Base-by-base conservation (phyloP, 2,797 vertebrate genomes). In the Pogonophryne albipinna region DNA sequence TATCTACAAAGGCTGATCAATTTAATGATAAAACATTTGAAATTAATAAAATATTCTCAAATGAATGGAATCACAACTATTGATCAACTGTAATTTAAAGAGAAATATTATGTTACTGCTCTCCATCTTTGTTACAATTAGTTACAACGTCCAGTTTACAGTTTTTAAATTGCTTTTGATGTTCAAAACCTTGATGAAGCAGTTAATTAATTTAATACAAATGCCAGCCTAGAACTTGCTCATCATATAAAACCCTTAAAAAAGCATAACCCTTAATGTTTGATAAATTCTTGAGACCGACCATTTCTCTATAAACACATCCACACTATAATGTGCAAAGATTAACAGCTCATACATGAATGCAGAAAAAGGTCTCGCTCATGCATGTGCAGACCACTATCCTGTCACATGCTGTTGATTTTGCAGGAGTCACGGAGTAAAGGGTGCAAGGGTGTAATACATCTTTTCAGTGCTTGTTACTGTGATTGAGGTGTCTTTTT, bases 401-500 rank as follows among this genome's bases (percentile, higher is more conserved):
- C 16, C 44, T 41, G 78, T 69, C 56, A 15, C 31, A 58, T 17
- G 70, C 69, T 76, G 76, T 71, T 79, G 67, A 80, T 70, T 38
- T 66, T 62, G 55, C 27, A 66, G 51, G 77, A 81, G 66, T 83
- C 71, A 55, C 52, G 44, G 17, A 42, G 27, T 47, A 85, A 71
- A 76, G 55, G 42, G 34, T 55, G 53, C 83, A 71, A 76, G 55
- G 42, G 27, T 55, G 57, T 23, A 64, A 83, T 86, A 80, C 83
- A 85, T 86, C 58, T 76, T 61, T 74, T 46, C 49, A 19, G 51
- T 61, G 67, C 61, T 52, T 60, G 17, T 57, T 58, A 19, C 61
- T 42, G 68, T 77, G 78, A 81, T 75, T 74, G 74, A 85, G 78
- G 45, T 57, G 61, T 76, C 52, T 60, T 74, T 63, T 66, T 64